Evolutionary conservation across 2,113 vertebrate species (phyloP).

Genomic region (Phodopus roborovskii): DNA sequence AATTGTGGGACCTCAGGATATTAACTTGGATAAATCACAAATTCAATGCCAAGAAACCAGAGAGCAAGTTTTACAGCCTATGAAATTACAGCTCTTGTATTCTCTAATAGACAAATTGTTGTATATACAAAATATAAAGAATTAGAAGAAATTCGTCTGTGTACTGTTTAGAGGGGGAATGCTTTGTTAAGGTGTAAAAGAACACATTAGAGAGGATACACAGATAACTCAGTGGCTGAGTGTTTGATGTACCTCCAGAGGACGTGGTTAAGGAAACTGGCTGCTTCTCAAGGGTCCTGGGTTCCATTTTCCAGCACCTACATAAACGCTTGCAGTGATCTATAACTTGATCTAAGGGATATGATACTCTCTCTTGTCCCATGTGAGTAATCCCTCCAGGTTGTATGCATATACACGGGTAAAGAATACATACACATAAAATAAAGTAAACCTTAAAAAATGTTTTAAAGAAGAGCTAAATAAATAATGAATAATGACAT

Average conservation of each 20-base stretch:
- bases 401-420: neutral
- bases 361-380: neutral
- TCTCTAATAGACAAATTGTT: neutral
- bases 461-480: neutral
- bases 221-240: neutral
- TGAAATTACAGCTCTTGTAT: neutral
- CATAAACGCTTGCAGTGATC: neutral
- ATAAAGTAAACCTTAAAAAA: neutral
- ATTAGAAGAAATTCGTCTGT: neutral
- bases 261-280: neutral
- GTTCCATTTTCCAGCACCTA: neutral
- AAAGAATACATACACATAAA: neutral
- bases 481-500: neutral
- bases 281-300: neutral
- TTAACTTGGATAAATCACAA: neutral
- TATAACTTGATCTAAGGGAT: neutral
- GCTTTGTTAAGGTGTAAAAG: neutral
- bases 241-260: neutral
- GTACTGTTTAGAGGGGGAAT: neutral
- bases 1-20: neutral
- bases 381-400: rapidly evolving
- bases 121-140: neutral
- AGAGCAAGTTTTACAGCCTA: neutral
- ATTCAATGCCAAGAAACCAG: neutral
- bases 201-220: neutral